Evolutionary conservation across 2,113 vertebrate genomes (phyloP), one percentile per base, ranked within the genome.

Genomic region (Gobiocypris rarus): DNA sequence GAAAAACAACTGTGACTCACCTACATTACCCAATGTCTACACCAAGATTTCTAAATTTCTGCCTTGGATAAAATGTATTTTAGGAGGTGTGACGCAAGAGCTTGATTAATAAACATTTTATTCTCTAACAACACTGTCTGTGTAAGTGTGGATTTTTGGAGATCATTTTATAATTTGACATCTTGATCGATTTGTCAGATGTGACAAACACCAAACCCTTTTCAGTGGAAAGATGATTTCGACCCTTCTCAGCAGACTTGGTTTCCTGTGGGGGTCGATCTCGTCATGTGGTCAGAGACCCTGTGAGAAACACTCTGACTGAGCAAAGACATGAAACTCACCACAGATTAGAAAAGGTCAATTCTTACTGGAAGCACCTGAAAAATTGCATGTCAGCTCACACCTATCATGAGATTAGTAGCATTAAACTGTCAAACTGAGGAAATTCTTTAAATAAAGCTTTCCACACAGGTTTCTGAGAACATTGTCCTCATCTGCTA

Each of bases 31-130:
- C 0, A 83, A 86, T 1, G 85, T 88, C 69, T 88, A 88, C 70
- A 88, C 87, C 75, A 84, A 70, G 76, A 86, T 88, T 28, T 84
- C 85, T 1, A 38, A 7, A 69, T 86, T 59, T 75, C 59, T 88
- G 26, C 43, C 74, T 9, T 88, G 87, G 87, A 86, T 86, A 28
- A 76, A 85, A 17, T n/a, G 14, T 63, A 75, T 86, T 75, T 24
- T 85, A 9, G 38, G n/a, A 11, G n/a, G 10, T 24, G 54, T 17
- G 6, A 48, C 74, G 24, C 43, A n/a, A 71, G 15, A 43, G n/a
- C 7, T 31, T 24, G n/a, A 26, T 0, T 13, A 84, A 75, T 56
- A 56, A 77, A 41, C 5, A 31, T 52, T 41, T 2, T 1, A 50
- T 17, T 52, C 52, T 9, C 63, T 17, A 28, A 52, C 43, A 17